Conservation (phyloP, 2,113 vertebrate species). For the Neoarius graeffei region DNA sequence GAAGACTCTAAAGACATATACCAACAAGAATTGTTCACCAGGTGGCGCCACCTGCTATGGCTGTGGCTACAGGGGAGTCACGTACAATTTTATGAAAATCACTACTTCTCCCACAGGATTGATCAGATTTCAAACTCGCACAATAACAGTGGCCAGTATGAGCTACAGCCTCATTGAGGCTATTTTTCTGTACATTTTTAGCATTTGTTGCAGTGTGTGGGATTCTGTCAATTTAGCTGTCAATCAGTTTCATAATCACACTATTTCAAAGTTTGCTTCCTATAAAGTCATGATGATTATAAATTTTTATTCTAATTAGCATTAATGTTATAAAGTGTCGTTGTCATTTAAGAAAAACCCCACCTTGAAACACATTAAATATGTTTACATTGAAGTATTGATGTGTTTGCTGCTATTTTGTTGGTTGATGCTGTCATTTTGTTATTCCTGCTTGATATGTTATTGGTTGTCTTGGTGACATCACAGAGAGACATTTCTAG, state of each 20-base stretch:
- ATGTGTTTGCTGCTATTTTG: not conserved
- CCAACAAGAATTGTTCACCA: no score
- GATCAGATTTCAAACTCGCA: no score
- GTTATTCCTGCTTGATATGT: not conserved
- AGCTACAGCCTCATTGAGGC: no score
- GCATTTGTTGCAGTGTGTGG: conserved; percentile 33
- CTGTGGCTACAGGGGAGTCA: no score
- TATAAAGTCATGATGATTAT: conserved; percentile 20
- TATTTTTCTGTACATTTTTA: conserved; percentile 37
- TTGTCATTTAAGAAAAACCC: not conserved
- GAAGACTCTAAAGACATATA: no score
- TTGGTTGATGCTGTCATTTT: not conserved
- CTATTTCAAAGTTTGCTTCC: conserved; percentile 18
- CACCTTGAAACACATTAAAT: not conserved
- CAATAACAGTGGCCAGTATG: no score
- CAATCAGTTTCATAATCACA: conserved; percentile 38
- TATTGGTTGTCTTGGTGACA: not conserved
- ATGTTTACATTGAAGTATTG: not conserved
- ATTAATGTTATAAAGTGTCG: not conserved
- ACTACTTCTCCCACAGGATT: no score
- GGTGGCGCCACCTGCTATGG: no score
- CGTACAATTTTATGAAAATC: no score
- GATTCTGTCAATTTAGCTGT: conserved; percentile 40
- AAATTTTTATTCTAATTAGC: not conserved
- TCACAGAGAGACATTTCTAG: not conserved